A percentile compares a stretch with the other conserved stretches of the same genome.
Conservation (phyloP, 2,113 vertebrate species). For the Equus przewalskii region DNA sequence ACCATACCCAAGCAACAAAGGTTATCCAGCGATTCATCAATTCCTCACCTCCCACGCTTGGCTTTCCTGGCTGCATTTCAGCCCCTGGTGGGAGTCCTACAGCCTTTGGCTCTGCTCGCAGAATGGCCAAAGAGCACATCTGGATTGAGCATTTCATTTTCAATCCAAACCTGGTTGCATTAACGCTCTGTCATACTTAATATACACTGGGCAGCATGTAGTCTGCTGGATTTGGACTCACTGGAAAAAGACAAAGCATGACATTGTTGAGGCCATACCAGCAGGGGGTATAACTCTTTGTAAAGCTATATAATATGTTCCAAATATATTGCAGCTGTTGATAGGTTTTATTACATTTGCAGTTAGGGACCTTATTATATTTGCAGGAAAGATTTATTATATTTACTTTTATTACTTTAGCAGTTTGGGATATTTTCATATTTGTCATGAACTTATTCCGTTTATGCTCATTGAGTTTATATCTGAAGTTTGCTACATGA, state of each 20-base stretch:
- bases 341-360: conserved; percentile 91
- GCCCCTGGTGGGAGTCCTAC: conserved; percentile 82
- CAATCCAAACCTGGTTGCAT: conserved; percentile 86
- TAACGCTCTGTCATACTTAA: conserved; percentile 88
- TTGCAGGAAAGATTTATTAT: conserved; percentile 88
- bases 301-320: conserved; percentile 89
- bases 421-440: conserved; percentile 88
- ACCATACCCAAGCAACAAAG: not conserved
- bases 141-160: conserved; percentile 89
- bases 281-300: conserved; percentile 87
- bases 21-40: conserved; percentile 70
- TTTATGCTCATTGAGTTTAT: conserved; percentile 84
- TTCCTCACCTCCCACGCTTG: conserved; percentile 82
- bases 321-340: conserved; percentile 89
- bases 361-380: conserved; percentile 88
- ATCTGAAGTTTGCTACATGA: conserved; percentile 85
- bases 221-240: conserved; percentile 76
- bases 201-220: conserved; percentile 85
- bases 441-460: conserved; percentile 88
- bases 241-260: conserved; percentile 88
- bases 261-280: conserved; percentile 87
- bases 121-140: conserved; percentile 88
- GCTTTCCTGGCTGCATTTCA: conserved; percentile 85
- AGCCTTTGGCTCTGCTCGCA: conserved; percentile 81
- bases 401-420: conserved; percentile 88